A percentile compares a stretch with the other conserved stretches of the same genome.
phyloP scores from a whole-genome alignment of 1,140 invertebrate species.

The Copidosoma floridanum region DNA sequence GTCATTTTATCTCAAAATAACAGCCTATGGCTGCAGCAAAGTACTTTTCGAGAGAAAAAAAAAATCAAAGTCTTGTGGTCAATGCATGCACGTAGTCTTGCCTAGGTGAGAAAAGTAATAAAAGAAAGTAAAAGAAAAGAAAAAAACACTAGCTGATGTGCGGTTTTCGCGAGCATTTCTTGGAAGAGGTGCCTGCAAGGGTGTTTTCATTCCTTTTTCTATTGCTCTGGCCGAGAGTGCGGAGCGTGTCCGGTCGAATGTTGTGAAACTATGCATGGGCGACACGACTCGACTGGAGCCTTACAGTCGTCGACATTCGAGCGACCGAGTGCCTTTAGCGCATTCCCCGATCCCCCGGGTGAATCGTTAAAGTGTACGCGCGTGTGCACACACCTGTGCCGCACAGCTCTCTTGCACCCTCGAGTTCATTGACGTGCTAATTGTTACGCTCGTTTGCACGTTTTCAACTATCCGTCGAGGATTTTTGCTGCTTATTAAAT shows the following conservation, averaged over 20 bases:
- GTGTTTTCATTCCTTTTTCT: background rate
- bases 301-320: background rate
- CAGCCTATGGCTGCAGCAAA: too few species aligned
- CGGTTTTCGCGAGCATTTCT: slow-evolving; percentile 1
- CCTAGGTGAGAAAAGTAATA: background rate
- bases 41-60: background rate
- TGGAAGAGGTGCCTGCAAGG: background rate
- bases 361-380: background rate
- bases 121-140: background rate
- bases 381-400: background rate
- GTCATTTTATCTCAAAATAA: too few species aligned
- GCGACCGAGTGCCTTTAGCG: background rate
- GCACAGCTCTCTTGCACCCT: too few species aligned
- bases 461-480: too few species aligned
- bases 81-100: background rate
- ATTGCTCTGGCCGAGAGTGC: background rate
- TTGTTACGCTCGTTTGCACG: too few species aligned
- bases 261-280: background rate
- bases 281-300: background rate
- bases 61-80: background rate
- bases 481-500: too few species aligned
- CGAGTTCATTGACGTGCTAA: slow-evolving; percentile 10
- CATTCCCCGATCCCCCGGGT: background rate
- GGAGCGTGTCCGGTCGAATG: slow-evolving; percentile 1
- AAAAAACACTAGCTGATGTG: background rate